Evolutionary conservation across 2,113 vertebrate genomes (phyloP).

Genomic region (Macquaria ambigua): DNA sequence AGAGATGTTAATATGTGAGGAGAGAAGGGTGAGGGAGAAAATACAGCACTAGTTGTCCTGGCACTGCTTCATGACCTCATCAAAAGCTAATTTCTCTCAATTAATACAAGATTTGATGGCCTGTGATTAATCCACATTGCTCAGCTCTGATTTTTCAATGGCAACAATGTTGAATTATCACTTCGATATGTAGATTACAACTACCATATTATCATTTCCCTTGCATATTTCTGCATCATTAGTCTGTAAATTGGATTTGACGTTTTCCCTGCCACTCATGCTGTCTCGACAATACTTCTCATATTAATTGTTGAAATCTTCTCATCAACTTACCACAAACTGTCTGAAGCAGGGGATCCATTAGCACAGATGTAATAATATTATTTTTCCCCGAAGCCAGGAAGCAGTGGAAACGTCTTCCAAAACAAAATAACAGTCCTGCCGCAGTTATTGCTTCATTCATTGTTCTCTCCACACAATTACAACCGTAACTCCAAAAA

Average conservation of each 20-base stretch:
- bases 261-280: conserved; percentile 32
- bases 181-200: conserved; percentile 41
- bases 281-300: conserved; percentile 26
- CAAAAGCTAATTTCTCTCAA: conserved; percentile 51
- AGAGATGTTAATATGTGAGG: conserved; percentile 58
- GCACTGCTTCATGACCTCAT: conserved; percentile 33
- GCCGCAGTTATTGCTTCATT: conserved; percentile 57
- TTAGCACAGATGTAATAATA: conserved; percentile 50
- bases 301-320: conserved; percentile 59
- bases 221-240: conserved; percentile 48
- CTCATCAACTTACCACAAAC: conserved; percentile 46
- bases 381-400: conserved; percentile 37
- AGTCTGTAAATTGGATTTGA: conserved; percentile 63
- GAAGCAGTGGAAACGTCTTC: conserved; percentile 35
- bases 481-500: conserved; percentile 48
- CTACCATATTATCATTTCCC: conserved; percentile 11
- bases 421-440: conserved; percentile 56
- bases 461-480: conserved; percentile 27
- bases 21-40: conserved; percentile 24
- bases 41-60: conserved; percentile 14
- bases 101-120: conserved; percentile 51
- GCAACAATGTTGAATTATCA: conserved; percentile 54
- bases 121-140: conserved; percentile 46
- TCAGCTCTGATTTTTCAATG: conserved; percentile 13
- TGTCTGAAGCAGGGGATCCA: conserved; percentile 58